Evolutionary conservation across 1,140 invertebrate genomes (phyloP).

Genomic region (Hirudo medicinalis): DNA sequence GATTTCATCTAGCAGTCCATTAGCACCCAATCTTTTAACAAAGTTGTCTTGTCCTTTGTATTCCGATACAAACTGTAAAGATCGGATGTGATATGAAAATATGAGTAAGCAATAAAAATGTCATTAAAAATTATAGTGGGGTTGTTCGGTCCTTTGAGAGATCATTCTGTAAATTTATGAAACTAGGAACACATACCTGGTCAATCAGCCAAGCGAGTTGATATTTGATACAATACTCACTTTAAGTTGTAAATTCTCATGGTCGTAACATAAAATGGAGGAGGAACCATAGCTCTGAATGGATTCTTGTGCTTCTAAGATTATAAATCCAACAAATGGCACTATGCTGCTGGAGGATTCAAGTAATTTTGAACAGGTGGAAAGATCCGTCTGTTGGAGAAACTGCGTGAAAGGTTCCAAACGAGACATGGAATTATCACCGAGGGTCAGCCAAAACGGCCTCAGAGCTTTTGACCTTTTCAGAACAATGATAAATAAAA

Average conservation of each 20-base stretch:
- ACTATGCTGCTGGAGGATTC: not conserved
- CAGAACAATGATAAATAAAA: not conserved
- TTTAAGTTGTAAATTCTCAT: too few relatives aligned
- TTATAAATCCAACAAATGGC: not conserved
- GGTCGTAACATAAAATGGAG: not conserved
- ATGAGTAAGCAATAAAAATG: too few relatives aligned
- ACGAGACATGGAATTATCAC: not conserved
- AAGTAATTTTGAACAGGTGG: not conserved
- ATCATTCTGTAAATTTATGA: not conserved
- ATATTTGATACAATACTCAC: too few relatives aligned
- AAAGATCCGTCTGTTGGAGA: not conserved
- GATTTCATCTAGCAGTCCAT: not conserved
- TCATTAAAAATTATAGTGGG: too few relatives aligned
- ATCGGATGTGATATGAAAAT: not conserved
- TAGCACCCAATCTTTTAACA: not conserved
- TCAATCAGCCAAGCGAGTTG: too few relatives aligned
- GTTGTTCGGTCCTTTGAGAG: too few relatives aligned
- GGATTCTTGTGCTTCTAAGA: not conserved
- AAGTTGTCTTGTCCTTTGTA: constrained; percentile 10
- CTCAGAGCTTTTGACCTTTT: constrained; percentile 1
- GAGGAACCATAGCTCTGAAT: not conserved
- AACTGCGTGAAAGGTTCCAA: not conserved
- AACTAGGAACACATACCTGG: not conserved
- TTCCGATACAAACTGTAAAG: constrained; percentile 2
- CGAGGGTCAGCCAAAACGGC: constrained; percentile 1